Conservation (phyloP, 1,140 invertebrate species). For the Drosophila bocqueti region DNA sequence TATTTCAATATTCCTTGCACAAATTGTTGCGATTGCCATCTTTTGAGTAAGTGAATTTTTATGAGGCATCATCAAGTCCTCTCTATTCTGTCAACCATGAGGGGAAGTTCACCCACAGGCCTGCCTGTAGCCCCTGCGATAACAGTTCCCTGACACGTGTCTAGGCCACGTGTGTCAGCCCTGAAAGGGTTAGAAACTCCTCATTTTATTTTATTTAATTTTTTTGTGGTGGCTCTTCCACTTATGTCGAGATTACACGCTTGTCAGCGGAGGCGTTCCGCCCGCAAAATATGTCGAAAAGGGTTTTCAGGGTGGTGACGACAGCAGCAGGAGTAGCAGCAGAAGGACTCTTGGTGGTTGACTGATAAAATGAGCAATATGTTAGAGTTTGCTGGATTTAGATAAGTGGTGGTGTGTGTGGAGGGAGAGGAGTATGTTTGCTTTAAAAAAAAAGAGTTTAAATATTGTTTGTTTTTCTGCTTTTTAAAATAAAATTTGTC, state of each 20-base stretch:
- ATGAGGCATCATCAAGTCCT: constrained; percentile 60
- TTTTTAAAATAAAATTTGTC: background rate
- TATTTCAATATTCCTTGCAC: constrained; percentile 20
- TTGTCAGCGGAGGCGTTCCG: constrained; percentile 60
- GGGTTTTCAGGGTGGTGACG: constrained; percentile 20
- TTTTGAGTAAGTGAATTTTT: constrained; percentile 70
- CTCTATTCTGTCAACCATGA: constrained; percentile 41
- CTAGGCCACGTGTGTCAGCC: constrained; percentile 58
- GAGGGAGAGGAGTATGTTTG: background rate
- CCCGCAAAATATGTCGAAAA: constrained; percentile 14
- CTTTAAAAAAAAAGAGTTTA: no score
- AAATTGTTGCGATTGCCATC: constrained; percentile 43
- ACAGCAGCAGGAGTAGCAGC: background rate
- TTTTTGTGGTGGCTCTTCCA: constrained; percentile 45
- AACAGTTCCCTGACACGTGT: constrained; percentile 68
- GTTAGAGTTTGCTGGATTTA: constrained; percentile 19
- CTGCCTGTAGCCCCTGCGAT: constrained; percentile 58
- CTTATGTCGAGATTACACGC: constrained; percentile 75
- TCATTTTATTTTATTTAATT: constrained; percentile 26
- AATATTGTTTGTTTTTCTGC: background rate
- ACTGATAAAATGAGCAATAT: constrained; percentile 49
- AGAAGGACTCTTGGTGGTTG: constrained; percentile 17
- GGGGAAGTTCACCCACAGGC: constrained; percentile 8
- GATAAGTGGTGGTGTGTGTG: constrained; percentile 1
- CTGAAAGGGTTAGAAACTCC: constrained; percentile 38